phyloP scores from a whole-genome alignment of 2,888 invertebrate species.

The Pachycephus smyrnensis region DNA sequence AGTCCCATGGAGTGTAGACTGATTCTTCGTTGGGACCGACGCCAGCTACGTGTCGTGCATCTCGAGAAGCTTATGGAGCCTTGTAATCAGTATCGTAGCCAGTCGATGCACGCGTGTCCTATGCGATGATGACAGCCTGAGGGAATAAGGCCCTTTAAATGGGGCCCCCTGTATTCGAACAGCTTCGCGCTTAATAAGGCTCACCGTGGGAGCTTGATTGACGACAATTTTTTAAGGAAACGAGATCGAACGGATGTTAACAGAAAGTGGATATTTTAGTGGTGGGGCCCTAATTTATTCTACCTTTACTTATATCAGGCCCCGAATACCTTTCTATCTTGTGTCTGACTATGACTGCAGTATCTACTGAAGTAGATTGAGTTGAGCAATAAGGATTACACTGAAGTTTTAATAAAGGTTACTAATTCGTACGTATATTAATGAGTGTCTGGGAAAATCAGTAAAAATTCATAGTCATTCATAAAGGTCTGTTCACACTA shows the following conservation, averaged over 20 bases:
- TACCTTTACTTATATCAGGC: neutral
- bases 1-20: neutral
- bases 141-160: neutral
- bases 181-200: conserved; percentile 26
- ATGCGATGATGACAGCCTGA: neutral
- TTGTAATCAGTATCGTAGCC: neutral
- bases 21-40: neutral
- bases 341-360: neutral
- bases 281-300: neutral
- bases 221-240: conserved; percentile 26
- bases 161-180: neutral
- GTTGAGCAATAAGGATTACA: neutral
- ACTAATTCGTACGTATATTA: neutral
- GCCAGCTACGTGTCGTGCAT: neutral
- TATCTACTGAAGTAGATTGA: neutral
- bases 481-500: neutral
- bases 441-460: neutral
- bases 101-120: neutral
- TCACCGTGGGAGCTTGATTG: conserved; percentile 43
- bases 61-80: neutral
- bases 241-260: conserved; percentile 30
- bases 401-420: neutral
- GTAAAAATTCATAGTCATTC: neutral
- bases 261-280: neutral
- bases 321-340: neutral